Evolutionary conservation across 2,888 invertebrate species (phyloP), one percentile per base, ranked within the genome.

Genomic region (Athrips mouffetella): DNA sequence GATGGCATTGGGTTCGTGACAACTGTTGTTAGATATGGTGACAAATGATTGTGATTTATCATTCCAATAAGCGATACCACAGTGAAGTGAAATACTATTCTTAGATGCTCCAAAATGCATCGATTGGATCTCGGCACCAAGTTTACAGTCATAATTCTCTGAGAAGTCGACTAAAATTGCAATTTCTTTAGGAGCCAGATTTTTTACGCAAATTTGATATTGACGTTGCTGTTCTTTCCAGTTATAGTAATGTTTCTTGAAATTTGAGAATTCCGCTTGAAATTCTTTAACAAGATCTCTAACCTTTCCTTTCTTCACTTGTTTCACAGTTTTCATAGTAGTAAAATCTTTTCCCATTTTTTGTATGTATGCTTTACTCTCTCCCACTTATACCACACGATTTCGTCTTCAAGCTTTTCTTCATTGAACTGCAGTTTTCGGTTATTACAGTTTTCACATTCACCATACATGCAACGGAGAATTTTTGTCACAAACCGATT

Each of bases 81-180:
- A 47, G 44, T 60, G 55, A 0, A 59, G 23, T 6, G 41, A 47
- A 13, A 59, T 51, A 37, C 41, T 23, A 35, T 33, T 45, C 30
- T 59, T 57, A 0, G 52, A 3, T n/a, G n/a, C n/a, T n/a, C 53
- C 57, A 49, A 51, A 60, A 45, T 57, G 58, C 40, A 53, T 56
- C 1, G 56, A 42, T 27, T 60, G 60, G 2, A 58, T 33, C 33
- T 60, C 59, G 6, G 50, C 27, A 5, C 30, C 13, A 6, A 44
- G 35, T 47, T 60, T 59, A n/a, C 51, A 47, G 5, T 54, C 41
- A 45, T 50, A 56, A 33, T 58, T 59, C 52, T 57, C 56, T 7
- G 51, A 53, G 41, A 58, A 58, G 20, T 37, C 37, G 10, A 18
- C 5, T 5, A 37, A 20, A 11, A 37, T 37, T 4, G 10, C 10